A percentile compares a stretch with the other conserved stretches of the same genome.
Conservation (phyloP, 1,140 invertebrate genomes). For the Hylaeus volcanicus region DNA sequence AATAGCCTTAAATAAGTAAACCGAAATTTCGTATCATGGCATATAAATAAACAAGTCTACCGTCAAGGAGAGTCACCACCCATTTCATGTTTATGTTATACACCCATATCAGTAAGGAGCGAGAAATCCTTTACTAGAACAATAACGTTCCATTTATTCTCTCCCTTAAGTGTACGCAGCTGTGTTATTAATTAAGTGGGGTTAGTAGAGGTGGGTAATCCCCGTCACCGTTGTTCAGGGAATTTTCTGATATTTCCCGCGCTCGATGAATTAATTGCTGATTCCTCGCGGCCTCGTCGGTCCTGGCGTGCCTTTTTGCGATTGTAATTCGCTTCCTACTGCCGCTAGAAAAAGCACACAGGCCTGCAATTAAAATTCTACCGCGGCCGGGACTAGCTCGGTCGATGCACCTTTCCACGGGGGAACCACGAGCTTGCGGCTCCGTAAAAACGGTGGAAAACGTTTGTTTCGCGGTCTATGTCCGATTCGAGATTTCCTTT, state of each 20-base stretch:
- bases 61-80: too few relatives aligned
- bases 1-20: too few relatives aligned
- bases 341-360: conserved; percentile 64
- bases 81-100: too few relatives aligned
- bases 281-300: conserved; percentile 24
- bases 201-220: neutral
- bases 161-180: too few relatives aligned
- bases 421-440: conserved; percentile 42
- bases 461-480: neutral
- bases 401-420: conserved; percentile 60
- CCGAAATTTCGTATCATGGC: too few relatives aligned
- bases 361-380: conserved; percentile 70
- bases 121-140: too few relatives aligned
- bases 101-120: too few relatives aligned
- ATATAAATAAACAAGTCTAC: too few relatives aligned
- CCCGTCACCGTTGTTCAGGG: neutral
- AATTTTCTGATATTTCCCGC: conserved; percentile 47
- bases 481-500: neutral
- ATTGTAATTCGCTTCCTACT: conserved; percentile 69
- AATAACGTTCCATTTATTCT: too few relatives aligned
- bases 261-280: conserved; percentile 52
- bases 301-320: conserved; percentile 42
- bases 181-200: conserved; percentile 20
- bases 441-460: conserved; percentile 42
- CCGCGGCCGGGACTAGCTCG: conserved; percentile 48